phyloP scores from a whole-genome alignment of 2,888 invertebrate genomes.

The Entomobrya proxima region DNA sequence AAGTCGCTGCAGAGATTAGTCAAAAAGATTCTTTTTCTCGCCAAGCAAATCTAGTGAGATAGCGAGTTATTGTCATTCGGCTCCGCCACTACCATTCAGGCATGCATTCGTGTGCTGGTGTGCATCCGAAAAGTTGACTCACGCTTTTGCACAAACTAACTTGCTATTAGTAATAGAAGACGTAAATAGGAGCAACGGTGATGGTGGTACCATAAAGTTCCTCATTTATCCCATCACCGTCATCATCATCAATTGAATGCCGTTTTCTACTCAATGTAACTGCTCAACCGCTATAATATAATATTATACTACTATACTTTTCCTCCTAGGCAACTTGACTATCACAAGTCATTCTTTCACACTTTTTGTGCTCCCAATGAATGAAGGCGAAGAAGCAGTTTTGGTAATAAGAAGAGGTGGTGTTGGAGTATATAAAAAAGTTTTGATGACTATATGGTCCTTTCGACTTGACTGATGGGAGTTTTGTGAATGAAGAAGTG shows the following conservation, averaged over 20 bases:
- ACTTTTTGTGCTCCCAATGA: constrained; percentile 9
- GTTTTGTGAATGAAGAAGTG: constrained; percentile 15
- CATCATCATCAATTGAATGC: constrained; percentile 66
- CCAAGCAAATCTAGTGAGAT: constrained; percentile 65
- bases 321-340: constrained; percentile 35
- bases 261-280: constrained; percentile 56
- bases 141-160: constrained; percentile 19
- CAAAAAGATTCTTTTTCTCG: constrained; percentile 66
- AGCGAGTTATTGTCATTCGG: constrained; percentile 49
- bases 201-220: constrained; percentile 61
- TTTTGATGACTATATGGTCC: constrained; percentile 17
- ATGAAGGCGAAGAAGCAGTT: not conserved
- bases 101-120: constrained; percentile 24
- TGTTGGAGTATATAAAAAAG: constrained; percentile 21
- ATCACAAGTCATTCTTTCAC: constrained; percentile 46
- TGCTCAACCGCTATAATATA: constrained; percentile 47
- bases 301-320: too few species aligned
- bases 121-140: constrained; percentile 48
- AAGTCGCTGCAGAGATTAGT: constrained; percentile 68
- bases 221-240: constrained; percentile 62
- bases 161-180: constrained; percentile 38
- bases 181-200: constrained; percentile 40
- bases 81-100: constrained; percentile 39
- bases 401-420: not conserved
- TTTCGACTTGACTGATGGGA: not conserved